Base-by-base conservation (phyloP, 2,113 vertebrate genomes). In the Helogale parvula region DNA sequence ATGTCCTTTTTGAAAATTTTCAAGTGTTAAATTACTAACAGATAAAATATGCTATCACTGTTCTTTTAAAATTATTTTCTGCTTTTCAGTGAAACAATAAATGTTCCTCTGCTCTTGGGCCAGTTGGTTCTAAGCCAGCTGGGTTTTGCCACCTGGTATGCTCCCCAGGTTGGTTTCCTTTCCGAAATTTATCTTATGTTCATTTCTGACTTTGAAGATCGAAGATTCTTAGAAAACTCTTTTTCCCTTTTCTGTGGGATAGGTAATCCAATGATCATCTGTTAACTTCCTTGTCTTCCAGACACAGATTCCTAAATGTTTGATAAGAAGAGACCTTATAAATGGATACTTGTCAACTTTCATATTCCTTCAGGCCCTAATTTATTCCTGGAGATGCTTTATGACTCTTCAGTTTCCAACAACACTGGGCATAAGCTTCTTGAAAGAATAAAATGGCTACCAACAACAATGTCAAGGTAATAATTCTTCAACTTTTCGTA, bases 131-230 rank as follows among this genome's bases (percentile, higher is more conserved):
- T 89, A 60, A 88, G 69, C 72, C 87, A 76, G 23, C 1, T 88
- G 47, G 45, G 72, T 86, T 69, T 81, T 96, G 41, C 23, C 27
- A n/a, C n/a, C 29, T 74, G 45, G 41, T 60, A 13, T n/a, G 50
- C n/a, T 90, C 33, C 52, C 33, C 9, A 41, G 31, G 15, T 82
- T 96, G 60, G 5, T 68, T 97, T 96, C 90, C 82, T 96, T 29
- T 72, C 33, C 45, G 88, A 82, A 71, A 74, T 72, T 60, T 63
- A 92, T 74, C 79, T 97, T 47, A 29, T 80, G 65, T 77, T 74
- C 50, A 23, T 81, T 95, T 95, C 47, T 96, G 92, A 45, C 81
- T 96, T 96, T 95, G 90, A 97, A 98, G 84, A 96, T 90, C 52
- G 92, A 72, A 94, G 45, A 23, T 94, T 90, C 31, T 96, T 79